Conservation (phyloP, 2,888 invertebrate species). For the Harpagoxenus sublaevis region DNA sequence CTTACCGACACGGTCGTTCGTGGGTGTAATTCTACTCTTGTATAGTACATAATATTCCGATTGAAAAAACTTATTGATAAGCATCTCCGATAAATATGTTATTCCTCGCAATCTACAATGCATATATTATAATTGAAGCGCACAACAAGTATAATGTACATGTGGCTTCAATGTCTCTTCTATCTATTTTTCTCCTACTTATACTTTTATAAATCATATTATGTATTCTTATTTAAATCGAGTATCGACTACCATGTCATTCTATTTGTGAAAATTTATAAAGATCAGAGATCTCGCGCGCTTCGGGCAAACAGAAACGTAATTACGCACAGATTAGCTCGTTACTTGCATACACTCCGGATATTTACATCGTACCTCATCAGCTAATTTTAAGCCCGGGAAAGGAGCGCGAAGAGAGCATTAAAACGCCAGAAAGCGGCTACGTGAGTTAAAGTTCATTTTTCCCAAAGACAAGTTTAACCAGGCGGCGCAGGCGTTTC, state of each 20-base stretch:
- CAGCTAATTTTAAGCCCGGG: slow-evolving; percentile 37
- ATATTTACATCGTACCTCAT: slow-evolving; percentile 41
- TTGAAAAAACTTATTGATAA: neutral
- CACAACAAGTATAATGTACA: neutral
- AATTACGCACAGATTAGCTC: slow-evolving; percentile 25
- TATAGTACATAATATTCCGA: neutral
- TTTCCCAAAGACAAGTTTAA: slow-evolving; percentile 27
- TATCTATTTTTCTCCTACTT: neutral
- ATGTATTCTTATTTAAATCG: neutral
- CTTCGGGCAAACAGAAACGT: neutral
- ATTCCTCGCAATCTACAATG: neutral
- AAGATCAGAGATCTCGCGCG: neutral
- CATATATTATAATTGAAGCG: neutral
- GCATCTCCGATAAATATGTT: neutral
- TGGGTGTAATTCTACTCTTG: neutral
- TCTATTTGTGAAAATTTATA: neutral
- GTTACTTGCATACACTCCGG: slow-evolving; percentile 16
- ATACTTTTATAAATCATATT: neutral
- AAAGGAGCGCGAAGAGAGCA: neutral
- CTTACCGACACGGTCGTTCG: neutral
- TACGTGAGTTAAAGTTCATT: neutral
- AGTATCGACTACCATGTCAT: neutral
- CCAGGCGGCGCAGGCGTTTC: neutral
- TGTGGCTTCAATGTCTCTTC: neutral
- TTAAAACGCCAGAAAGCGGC: slow-evolving; percentile 2